Base-by-base conservation (phyloP, 2,888 invertebrate species). In the Pterobdella sp. region DNA sequence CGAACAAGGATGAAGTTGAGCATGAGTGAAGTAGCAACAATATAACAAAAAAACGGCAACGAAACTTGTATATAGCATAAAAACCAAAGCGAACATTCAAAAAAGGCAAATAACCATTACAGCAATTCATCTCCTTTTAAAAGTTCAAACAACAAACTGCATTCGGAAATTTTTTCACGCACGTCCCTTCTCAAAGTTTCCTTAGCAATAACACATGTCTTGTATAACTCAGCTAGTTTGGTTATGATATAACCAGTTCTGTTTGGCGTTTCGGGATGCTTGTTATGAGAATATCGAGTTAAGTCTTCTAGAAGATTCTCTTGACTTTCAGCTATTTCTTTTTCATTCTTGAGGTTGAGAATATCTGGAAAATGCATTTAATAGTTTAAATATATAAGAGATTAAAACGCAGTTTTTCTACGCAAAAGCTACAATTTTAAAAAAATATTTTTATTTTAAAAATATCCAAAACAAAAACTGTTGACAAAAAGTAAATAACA, bases 121-220 rank as follows among this genome's bases (percentile, higher is more conserved):
- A 77, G 76, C 14, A 73, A 68, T 2, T 65, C 63, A 60, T 78
- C 78, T 80, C 94, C 94, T 81, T 94, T 88, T 77, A 96, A 87
- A 75, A 96, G 88, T 86, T 96, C 96, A 91, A 95, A 93, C 78
- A 96, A 88, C 80, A 96, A 88, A 85, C 95, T 94, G 87, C 94
- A 95, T 82, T 91, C 91, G 75, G 91, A 90, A 74, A 91, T 91
- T 81, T 93, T 92, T 75, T 92, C 92, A 78, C 94, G 92, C 84
- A 92, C 91, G 78, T 90, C 89, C 85, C 91, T 91, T 74, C 74
- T 73, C 10, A 82, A 78, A 69, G 79, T 79, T 73, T 82, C 95
- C 84, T 95, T 95, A 79, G 93, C 93, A 81, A 92, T 91, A 87
- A 93, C 93, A 85, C 94, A 94, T 79, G 94, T 93, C 82, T 94